Base-by-base conservation (phyloP, 1,140 invertebrate genomes). In the Steinernema feltiae region DNA sequence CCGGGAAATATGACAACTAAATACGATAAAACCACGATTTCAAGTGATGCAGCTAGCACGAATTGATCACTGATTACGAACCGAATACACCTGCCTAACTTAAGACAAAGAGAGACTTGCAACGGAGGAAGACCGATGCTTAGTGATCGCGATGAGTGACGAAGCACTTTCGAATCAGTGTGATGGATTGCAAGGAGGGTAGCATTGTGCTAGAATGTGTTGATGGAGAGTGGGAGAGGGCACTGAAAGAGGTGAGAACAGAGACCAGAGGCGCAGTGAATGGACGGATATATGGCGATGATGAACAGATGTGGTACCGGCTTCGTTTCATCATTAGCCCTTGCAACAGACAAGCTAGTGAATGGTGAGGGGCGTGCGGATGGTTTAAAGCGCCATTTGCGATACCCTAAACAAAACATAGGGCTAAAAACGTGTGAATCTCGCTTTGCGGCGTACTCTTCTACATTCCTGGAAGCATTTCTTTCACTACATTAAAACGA, bases 271-370 rank as follows among this genome's bases (percentile, higher is more conserved):
- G 53, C 53, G 53, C 53, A n/a, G n/a, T 46, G n/a, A 46, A 46
- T 27, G 53, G 24, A 27, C 24, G 53, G 53, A 63, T 15, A 63
- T 63, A 21, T n/a, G n/a, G n/a, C n/a, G 53, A 27, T 27, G 53
- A 63, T 12, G 53, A 63, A 63, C 53, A 63, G 53, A 63, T 63
- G 53, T 27, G 53, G 15, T 63, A 63, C 53, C n/a, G n/a, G n/a
- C n/a, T n/a, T n/a, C n/a, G 24, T 63, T 63, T 21, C 53, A 71
- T 48, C 83, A 74, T 41, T 84, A 82, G 27, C 70, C 82, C n/a
- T n/a, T n/a, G n/a, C n/a, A n/a, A n/a, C n/a, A n/a, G n/a, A n/a
- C n/a, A n/a, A n/a, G n/a, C n/a, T n/a, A n/a, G n/a, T n/a, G n/a
- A n/a, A n/a, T n/a, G n/a, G n/a, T n/a, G n/a, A n/a, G n/a, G n/a